Conservation (phyloP, 2,113 vertebrate genomes). For the Seriola rivoliana region DNA sequence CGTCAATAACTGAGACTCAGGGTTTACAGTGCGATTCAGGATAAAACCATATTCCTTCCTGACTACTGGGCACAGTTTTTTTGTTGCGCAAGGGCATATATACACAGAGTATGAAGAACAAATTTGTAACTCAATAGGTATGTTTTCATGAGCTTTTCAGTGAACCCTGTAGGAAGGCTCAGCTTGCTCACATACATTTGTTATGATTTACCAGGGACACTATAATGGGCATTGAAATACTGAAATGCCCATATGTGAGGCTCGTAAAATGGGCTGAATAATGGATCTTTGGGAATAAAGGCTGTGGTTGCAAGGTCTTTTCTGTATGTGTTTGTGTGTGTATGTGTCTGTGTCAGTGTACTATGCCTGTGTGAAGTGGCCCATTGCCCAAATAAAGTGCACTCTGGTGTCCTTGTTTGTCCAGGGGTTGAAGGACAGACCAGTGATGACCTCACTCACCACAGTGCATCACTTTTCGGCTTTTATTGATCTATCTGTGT, state of each 20-base stretch:
- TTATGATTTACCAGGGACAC: conserved; percentile 8
- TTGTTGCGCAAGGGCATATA: background rate
- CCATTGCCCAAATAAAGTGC: conserved; percentile 53
- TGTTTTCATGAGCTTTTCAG: background rate
- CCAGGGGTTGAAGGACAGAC: conserved; percentile 71
- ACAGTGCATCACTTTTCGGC: conserved; percentile 64
- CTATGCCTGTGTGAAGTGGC: conserved; percentile 27
- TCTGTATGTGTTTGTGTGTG: conserved; percentile 33
- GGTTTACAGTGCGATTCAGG: background rate
- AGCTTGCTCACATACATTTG: background rate
- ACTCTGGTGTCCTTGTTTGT: conserved; percentile 65
- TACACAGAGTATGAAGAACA: background rate
- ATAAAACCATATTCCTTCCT: background rate
- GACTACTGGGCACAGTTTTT: background rate
- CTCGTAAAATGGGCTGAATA: conserved; percentile 8
- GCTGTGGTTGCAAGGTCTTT: conserved; percentile 21
- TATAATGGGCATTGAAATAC: background rate
- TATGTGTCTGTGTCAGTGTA: conserved; percentile 17
- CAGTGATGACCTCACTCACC: conserved; percentile 58
- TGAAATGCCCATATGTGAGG: background rate
- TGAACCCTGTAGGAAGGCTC: background rate
- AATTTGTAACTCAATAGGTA: background rate
- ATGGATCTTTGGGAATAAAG: conserved; percentile 25
- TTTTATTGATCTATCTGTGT: conserved; percentile 68
- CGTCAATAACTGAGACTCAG: background rate